Conservation (phyloP, 2,797 vertebrate species). For the Neoniphon sammara region DNA sequence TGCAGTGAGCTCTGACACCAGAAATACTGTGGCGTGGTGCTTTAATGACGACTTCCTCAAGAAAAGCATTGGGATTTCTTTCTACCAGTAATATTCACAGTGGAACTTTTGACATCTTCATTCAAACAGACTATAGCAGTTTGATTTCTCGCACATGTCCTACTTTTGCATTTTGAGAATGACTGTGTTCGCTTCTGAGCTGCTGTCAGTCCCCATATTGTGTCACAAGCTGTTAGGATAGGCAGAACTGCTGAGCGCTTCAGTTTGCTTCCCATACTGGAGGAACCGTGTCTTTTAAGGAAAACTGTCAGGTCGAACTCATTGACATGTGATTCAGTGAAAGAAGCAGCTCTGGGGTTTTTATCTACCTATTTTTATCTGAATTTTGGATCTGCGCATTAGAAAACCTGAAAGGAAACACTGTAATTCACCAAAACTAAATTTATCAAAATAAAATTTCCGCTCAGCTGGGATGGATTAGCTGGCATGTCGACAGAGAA, state of each 20-base stretch:
- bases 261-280: conserved; percentile 30
- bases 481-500: no score
- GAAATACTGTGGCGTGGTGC: neutral
- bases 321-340: conserved; percentile 41
- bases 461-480: no score
- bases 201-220: conserved; percentile 46
- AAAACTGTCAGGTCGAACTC: conserved; percentile 51
- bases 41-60: conserved; percentile 17
- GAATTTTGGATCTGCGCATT: no score
- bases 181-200: conserved; percentile 3
- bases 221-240: conserved; percentile 36
- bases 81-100: conserved; percentile 2
- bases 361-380: no score
- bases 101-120: conserved; percentile 34
- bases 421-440: no score
- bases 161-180: conserved; percentile 36
- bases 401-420: no score
- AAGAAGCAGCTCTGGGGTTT: conserved; percentile 30
- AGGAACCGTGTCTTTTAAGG: conserved; percentile 28
- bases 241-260: conserved; percentile 31
- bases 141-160: conserved; percentile 26
- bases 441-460: no score
- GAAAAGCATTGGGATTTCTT: conserved; percentile 31
- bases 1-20: neutral
- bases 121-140: conserved; percentile 24